phyloP scores from a whole-genome alignment of 2,113 vertebrate species.

The Sceloporus undulatus region DNA sequence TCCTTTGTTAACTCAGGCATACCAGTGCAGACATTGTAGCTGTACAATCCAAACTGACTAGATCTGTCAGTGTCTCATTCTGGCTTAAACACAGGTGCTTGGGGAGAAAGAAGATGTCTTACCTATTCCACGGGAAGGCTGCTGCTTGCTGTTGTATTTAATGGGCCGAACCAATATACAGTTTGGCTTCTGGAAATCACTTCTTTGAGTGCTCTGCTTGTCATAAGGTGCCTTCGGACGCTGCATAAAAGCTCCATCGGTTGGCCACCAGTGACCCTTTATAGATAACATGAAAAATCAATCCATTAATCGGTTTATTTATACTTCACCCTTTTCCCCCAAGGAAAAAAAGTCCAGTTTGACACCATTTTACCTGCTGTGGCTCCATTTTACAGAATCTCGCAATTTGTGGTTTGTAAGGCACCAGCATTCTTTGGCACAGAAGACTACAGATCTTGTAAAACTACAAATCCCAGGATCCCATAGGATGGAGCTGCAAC shows the following conservation, averaged over 20 bases:
- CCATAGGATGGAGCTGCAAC: too few relatives aligned
- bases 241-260: not conserved
- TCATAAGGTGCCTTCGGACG: conserved; percentile 60
- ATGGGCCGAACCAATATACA: conserved; percentile 47
- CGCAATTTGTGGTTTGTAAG: too few relatives aligned
- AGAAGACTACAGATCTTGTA: too few relatives aligned
- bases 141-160: conserved; percentile 53
- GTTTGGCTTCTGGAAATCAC: conserved; percentile 63
- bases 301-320: too few relatives aligned
- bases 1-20: too few relatives aligned
- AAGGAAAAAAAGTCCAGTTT: too few relatives aligned
- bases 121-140: conserved; percentile 71
- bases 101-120: conserved; percentile 43
- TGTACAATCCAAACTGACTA: not conserved
- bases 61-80: not conserved
- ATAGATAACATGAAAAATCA: conserved; percentile 30
- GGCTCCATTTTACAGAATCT: too few relatives aligned
- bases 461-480: too few relatives aligned
- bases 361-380: too few relatives aligned
- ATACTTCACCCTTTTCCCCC: too few relatives aligned
- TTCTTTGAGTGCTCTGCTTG: conserved; percentile 68
- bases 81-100: fast-evolving
- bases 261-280: conserved; percentile 73
- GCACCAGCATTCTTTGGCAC: too few relatives aligned
- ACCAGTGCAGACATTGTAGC: too few relatives aligned